phyloP scores from a whole-genome alignment of 1,140 invertebrate genomes.

The Condylostylus longicornis region DNA sequence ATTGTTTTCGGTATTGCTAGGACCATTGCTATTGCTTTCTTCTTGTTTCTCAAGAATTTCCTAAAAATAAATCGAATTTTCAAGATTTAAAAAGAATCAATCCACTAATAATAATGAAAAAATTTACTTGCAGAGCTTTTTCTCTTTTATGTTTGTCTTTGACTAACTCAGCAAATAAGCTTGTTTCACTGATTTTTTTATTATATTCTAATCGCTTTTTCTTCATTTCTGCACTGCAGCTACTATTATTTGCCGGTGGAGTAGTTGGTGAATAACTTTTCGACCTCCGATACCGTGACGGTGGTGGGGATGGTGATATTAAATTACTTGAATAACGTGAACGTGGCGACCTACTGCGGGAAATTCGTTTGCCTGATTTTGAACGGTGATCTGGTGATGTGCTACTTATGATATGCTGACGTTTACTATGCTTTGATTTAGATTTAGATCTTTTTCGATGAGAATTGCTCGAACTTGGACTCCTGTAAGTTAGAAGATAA shows the following conservation, averaged over 20 bases:
- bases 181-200: slow-evolving; percentile 67
- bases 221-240: slow-evolving; percentile 23
- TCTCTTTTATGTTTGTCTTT: slow-evolving; percentile 68
- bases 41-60: slow-evolving; percentile 45
- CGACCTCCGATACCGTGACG: slow-evolving; percentile 8
- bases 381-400: slow-evolving; percentile 12
- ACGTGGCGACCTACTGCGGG: slow-evolving; percentile 4
- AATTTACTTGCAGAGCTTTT: slow-evolving; percentile 41
- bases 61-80: slow-evolving; percentile 30
- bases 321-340: slow-evolving; percentile 4
- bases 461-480: neutral
- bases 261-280: slow-evolving; percentile 9
- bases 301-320: slow-evolving; percentile 16
- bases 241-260: too few relatives aligned
- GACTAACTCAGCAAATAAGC: slow-evolving; percentile 73
- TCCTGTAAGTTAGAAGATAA: neutral
- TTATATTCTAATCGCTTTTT: slow-evolving; percentile 40
- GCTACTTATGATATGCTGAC: neutral
- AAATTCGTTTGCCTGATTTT: slow-evolving; percentile 14
- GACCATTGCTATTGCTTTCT: slow-evolving; percentile 32
- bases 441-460: neutral
- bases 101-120: neutral
- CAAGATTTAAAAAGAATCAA: neutral
- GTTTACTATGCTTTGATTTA: neutral
- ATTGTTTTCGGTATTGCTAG: slow-evolving; percentile 12